Base-by-base conservation (phyloP, 1,140 invertebrate species). In the Euwallacea similis region DNA sequence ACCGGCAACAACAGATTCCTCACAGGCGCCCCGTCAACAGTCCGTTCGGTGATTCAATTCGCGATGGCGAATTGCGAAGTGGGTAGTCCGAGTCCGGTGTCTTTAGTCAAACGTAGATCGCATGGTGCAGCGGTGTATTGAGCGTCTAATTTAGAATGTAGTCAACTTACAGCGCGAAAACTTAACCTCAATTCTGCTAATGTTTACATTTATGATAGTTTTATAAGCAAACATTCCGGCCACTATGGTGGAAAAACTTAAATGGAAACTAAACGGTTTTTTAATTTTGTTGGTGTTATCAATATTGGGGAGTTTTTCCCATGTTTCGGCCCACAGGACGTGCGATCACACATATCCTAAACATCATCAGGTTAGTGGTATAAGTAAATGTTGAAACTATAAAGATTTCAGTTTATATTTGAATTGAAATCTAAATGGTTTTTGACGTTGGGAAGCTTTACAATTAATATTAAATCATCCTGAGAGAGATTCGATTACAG, bases 331-430 rank as follows among this genome's bases (percentile, higher is more conserved):
- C 11, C 63, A 73, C 46, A 66, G 56, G 64, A 65, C 46, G 42
- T 75, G 74, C 58, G 66, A 71, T 67, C 74, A 75, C 71, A 65
- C 66, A 59, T 67, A 73, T 56, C 74, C 74, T n/a, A 75, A 75
- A 70, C 66, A 75, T 71, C 56, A 75, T 43, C 62, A 75, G 74
- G 74, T 75, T 58, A 73, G 60, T 50, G 16, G 13, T 33, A 33
- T 1, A 13, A 6, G 10, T 16, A 7, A 58, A 58, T 58, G 10
- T 33, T 58, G 46, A 50, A 50, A 50, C n/a, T 58, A 6, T 6
- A 13, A 7, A 33, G 6, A 10, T 58, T 33, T 58, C 10, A 7
- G 21, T 16, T 16, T 7, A n/a, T 10, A 4, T 33, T 58, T 13
- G 10, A n/a, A 15, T 33, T 58, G 13, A 10, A 11, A 50, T 6